These are phyloP conservation scores for Cheumatopsyche charites DNA, from an alignment of 1,140 invertebrate genomes.

Conservation along the genomic window DNA sequence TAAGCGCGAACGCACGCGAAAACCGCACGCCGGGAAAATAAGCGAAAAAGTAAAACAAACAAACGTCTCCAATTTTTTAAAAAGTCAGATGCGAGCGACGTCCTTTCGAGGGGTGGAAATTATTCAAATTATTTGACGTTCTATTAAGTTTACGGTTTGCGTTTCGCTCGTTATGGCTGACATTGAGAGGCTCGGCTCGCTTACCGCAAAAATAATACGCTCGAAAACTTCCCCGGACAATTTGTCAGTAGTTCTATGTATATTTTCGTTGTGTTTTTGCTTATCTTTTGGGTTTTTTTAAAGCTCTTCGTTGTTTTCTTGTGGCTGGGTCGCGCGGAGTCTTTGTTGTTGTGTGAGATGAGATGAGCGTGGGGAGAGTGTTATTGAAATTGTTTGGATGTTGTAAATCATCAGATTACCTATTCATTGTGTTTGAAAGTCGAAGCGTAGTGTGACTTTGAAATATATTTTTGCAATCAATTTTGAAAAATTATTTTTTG, in stretches of 20 bases:
- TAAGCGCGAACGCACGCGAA: background rate
- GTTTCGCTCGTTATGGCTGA: conserved; percentile 11
- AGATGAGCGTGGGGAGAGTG: too few relatives aligned
- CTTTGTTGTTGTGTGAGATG: too few relatives aligned
- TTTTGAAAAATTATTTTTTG: too few relatives aligned
- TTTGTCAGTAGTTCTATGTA: conserved; percentile 18
- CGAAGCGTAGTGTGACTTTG: too few relatives aligned
- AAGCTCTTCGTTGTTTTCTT: too few relatives aligned
- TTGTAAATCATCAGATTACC: too few relatives aligned
- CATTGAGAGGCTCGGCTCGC: conserved; percentile 9
- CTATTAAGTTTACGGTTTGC: conserved; percentile 16
- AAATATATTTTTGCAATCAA: too few relatives aligned
- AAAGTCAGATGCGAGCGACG: conserved; percentile 5
- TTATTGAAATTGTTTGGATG: too few relatives aligned
- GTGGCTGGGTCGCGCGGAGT: too few relatives aligned
- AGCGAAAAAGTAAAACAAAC: background rate
- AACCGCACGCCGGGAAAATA: background rate
- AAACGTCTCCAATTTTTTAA: conserved; percentile 16
- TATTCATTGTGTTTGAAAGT: too few relatives aligned
- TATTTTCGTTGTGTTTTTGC: background rate
- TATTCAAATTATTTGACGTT: conserved; percentile 20
- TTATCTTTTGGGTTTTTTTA: too few relatives aligned
- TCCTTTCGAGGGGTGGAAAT: background rate
- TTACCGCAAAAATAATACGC: conserved; percentile 17
- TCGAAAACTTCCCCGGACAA: conserved; percentile 13